Percentiles rank a stretch among this genome's conserved stretches.
These are phyloP conservation scores for Dreissena rostriformis DNA, from an alignment of 1,140 invertebrate genomes.

Conservation along the genomic window DNA sequence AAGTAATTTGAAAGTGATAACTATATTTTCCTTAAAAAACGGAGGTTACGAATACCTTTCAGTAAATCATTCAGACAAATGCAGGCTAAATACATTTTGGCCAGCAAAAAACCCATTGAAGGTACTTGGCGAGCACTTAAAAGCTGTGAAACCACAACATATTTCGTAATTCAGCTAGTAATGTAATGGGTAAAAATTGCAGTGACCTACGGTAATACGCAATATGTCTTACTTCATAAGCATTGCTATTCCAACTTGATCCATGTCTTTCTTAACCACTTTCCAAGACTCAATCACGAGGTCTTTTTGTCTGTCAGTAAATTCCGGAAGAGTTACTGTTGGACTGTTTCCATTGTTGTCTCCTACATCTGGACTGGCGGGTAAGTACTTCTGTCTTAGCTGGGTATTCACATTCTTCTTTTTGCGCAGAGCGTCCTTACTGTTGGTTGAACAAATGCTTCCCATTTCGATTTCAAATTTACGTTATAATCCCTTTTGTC, in stretches of 20 bases:
- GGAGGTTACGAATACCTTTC: too few species aligned
- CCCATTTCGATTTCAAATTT: not conserved
- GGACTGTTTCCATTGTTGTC: not conserved
- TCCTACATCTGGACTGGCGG: not conserved
- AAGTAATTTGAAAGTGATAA: too few species aligned
- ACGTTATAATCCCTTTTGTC: too few species aligned
- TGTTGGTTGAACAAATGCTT: not conserved
- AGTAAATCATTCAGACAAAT: too few species aligned
- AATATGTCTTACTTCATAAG: not conserved
- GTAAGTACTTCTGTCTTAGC: not conserved
- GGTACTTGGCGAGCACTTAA: too few species aligned
- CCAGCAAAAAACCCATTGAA: too few species aligned
- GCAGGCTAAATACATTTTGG: too few species aligned
- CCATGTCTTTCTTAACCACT: not conserved
- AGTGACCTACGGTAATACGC: too few species aligned
- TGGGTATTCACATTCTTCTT: not conserved
- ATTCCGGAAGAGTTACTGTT: not conserved
- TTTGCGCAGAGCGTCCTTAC: not conserved
- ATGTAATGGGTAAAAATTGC: too few species aligned
- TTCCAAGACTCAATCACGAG: not conserved
- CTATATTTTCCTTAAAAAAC: too few species aligned
- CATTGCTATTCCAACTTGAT: not conserved
- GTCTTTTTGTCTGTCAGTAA: not conserved
- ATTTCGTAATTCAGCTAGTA: too few species aligned
- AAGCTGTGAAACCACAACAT: too few species aligned